Percentiles rank a stretch among this genome's conserved stretches.
Conservation (phyloP, 2,888 invertebrate species). For the Noctua janthina region DNA sequence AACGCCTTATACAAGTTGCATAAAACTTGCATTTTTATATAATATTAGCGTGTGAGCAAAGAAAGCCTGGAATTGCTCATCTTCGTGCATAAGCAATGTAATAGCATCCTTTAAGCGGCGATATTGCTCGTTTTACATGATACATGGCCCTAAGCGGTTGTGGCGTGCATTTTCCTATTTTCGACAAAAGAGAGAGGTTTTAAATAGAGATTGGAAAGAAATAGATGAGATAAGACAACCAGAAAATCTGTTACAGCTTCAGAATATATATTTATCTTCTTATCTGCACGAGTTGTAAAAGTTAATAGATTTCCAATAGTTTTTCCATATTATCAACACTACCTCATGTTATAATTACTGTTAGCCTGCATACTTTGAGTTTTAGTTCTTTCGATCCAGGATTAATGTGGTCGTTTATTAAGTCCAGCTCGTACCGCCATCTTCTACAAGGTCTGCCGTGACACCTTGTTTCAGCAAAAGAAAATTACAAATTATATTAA, state of each 20-base stretch:
- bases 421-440: not conserved
- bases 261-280: too few species aligned
- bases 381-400: not conserved
- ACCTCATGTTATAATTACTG: not conserved
- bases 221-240: not conserved
- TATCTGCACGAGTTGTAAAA: not conserved
- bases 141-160: slow-evolving; percentile 40
- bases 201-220: slow-evolving; percentile 2
- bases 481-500: not conserved
- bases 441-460: not conserved
- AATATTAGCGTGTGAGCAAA: slow-evolving; percentile 12
- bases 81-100: slow-evolving; percentile 51
- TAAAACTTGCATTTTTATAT: slow-evolving; percentile 5
- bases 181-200: not conserved
- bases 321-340: not conserved
- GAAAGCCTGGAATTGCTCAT: slow-evolving; percentile 47
- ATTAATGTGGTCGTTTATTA: not conserved
- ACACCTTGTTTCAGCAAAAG: not conserved
- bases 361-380: not conserved
- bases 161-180: slow-evolving; percentile 41
- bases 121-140: slow-evolving; percentile 56
- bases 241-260: not conserved
- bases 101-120: slow-evolving; percentile 51
- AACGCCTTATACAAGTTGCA: not conserved
- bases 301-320: not conserved